Evolutionary conservation across 2,888 invertebrate species (phyloP), one percentile per base, ranked within the genome.

Genomic region (Folsomia candida): DNA sequence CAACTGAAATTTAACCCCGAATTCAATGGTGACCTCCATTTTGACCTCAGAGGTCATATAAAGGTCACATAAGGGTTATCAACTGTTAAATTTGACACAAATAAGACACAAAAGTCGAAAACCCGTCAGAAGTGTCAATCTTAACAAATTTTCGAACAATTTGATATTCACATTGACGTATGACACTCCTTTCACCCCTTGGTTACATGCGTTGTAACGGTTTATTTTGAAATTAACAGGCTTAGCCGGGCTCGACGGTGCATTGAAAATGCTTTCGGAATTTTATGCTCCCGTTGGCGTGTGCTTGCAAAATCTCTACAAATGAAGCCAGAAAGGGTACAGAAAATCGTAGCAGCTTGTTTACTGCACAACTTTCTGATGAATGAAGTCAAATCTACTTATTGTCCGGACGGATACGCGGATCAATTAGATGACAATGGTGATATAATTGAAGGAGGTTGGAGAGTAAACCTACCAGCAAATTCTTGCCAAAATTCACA

Each of bases 201-300:
- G n/a, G n/a, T n/a, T n/a, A n/a, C n/a, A n/a, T n/a, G n/a, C n/a
- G n/a, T n/a, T n/a, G n/a, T n/a, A n/a, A n/a, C n/a, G n/a, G n/a
- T n/a, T n/a, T n/a, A n/a, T n/a, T n/a, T n/a, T n/a, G n/a, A n/a
- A n/a, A 51, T n/a, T 25, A 20, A 4, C 26, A 72, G 73, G 27
- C 58, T 73, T 18, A 59, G 59, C n/a, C 24, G 73, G 27, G 73
- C 73, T 9, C 26, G 73, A 28, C 3, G 73, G 14, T 63, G 63
- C 6, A 61, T 70, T 14, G 70, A 73, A 54, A 73, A 71, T 51
- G 68, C 68, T 2, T 73, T 73, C 51, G 73, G 73, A 4, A 71
- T 73, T 26, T 27, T 73, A 14, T 66, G 67, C 51, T n/a, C 51
- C 1, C 27, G 73, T 1, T 73, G 73, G 73, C 51, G 14, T 70